Evolutionary conservation across 2,888 invertebrate genomes (phyloP).

Genomic region (Nomada fucata): DNA sequence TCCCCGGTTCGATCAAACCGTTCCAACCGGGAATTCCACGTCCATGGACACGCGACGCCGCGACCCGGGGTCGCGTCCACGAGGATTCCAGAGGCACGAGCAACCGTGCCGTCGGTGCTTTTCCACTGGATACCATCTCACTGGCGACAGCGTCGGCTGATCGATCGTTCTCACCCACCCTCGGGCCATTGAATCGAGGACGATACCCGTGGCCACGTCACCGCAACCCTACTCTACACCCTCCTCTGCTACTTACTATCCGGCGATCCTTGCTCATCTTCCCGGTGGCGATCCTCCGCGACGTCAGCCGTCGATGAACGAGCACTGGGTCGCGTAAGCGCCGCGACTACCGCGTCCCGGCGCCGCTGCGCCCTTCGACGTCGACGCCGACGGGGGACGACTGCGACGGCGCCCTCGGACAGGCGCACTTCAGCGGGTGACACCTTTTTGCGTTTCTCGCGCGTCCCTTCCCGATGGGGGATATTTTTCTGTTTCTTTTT

Average conservation of each 20-base stretch:
- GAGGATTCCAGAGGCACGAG: conserved; percentile 6
- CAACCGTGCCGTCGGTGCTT: conserved; percentile 41
- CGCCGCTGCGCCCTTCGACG: conserved; percentile 13
- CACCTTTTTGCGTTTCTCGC: conserved; percentile 2
- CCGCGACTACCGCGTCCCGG: conserved; percentile 38
- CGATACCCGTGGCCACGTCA: conserved; percentile 31
- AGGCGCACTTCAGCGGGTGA: conserved; percentile 47
- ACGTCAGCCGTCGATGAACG: conserved; percentile 10
- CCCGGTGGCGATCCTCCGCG: conserved; percentile 27
- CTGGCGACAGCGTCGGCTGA: conserved; percentile 43
- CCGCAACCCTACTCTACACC: background rate
- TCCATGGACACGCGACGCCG: conserved; percentile 7
- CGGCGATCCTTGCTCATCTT: conserved; percentile 48
- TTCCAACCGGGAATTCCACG: background rate
- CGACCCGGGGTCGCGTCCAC: background rate
- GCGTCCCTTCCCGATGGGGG: background rate
- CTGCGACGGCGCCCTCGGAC: conserved; percentile 47
- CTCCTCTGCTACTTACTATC: conserved; percentile 46
- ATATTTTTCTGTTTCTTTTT: background rate
- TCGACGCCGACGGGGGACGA: conserved; percentile 20
- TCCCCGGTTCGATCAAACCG: conserved; percentile 36
- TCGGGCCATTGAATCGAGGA: conserved; percentile 43
- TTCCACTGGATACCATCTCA: conserved; percentile 53
- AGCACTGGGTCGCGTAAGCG: conserved; percentile 37
- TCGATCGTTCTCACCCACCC: conserved; percentile 63